A percentile compares a stretch with the other conserved stretches of the same genome.
phyloP scores from a whole-genome alignment of 2,888 invertebrate genomes.

The Ecdyonurus torrentis region DNA sequence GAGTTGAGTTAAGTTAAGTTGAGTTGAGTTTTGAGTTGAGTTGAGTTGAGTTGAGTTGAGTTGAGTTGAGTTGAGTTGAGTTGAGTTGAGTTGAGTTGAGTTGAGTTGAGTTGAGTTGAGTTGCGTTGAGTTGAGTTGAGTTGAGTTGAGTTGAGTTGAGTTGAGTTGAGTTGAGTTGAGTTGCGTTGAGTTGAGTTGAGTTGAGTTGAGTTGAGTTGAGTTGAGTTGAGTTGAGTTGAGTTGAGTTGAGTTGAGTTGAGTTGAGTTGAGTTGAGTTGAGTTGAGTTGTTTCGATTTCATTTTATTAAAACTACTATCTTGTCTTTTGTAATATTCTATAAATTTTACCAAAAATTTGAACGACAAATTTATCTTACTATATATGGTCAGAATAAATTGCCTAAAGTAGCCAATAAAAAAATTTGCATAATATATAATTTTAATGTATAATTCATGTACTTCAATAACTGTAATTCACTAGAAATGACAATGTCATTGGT shows the following conservation, averaged over 20 bases:
- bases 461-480: too few relatives aligned
- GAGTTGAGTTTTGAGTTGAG: slow-evolving; percentile 1
- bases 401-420: too few relatives aligned
- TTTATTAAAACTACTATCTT: too few relatives aligned
- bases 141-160: slow-evolving; percentile 4
- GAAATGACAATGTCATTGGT: too few relatives aligned
- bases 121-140: slow-evolving; percentile 1
- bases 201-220: slow-evolving; percentile 5
- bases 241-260: slow-evolving; percentile 5
- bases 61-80: slow-evolving; percentile 1
- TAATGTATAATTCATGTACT: too few relatives aligned
- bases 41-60: slow-evolving; percentile 2
- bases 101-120: slow-evolving; percentile 3
- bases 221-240: slow-evolving; percentile 5
- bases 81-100: neutral
- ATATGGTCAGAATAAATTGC: too few relatives aligned
- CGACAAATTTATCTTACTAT: too few relatives aligned
- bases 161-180: slow-evolving; percentile 5
- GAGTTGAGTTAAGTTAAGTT: neutral
- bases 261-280: slow-evolving; percentile 5
- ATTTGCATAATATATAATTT: too few relatives aligned
- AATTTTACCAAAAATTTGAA: too few relatives aligned
- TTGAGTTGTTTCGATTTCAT: slow-evolving; percentile 4
- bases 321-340: too few relatives aligned
- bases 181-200: slow-evolving; percentile 5